Percentiles rank a stretch among this genome's conserved stretches.
Conservation (phyloP, 2,888 invertebrate species). For the Helobdella robusta region DNA sequence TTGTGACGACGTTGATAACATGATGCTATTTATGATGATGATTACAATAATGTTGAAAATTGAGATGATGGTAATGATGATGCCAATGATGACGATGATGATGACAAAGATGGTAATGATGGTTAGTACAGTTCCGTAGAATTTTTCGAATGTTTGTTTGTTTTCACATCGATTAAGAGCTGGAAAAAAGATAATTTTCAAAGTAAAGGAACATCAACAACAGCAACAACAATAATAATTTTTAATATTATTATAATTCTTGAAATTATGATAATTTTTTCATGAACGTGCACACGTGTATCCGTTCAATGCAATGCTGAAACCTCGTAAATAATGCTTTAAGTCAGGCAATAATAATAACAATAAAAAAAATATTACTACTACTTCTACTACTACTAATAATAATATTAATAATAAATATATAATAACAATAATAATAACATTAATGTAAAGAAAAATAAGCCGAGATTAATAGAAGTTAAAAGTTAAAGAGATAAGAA, state of each 20-base stretch:
- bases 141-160: constrained; percentile 1
- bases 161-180: too few relatives aligned
- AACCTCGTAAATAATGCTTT: too few relatives aligned
- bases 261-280: constrained; percentile 4
- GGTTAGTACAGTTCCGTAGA: neutral
- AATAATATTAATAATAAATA: neutral
- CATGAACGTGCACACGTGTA: too few relatives aligned
- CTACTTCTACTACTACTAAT: neutral
- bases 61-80: neutral
- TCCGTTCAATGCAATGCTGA: too few relatives aligned
- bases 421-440: neutral
- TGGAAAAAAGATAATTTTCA: too few relatives aligned
- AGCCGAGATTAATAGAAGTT: too few relatives aligned
- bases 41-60: neutral
- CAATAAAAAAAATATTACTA: constrained; percentile 1
- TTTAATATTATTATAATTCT: constrained; percentile 11
- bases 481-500: neutral
- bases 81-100: constrained; percentile 2
- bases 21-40: constrained; percentile 5
- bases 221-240: constrained; percentile 5
- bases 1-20: neutral
- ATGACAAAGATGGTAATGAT: constrained; percentile 5
- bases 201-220: too few relatives aligned
- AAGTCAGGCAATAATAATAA: constrained; percentile 3
- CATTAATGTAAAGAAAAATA: neutral